phyloP scores from a whole-genome alignment of 2,888 invertebrate genomes.

The Hydroisotoma schaefferi region DNA sequence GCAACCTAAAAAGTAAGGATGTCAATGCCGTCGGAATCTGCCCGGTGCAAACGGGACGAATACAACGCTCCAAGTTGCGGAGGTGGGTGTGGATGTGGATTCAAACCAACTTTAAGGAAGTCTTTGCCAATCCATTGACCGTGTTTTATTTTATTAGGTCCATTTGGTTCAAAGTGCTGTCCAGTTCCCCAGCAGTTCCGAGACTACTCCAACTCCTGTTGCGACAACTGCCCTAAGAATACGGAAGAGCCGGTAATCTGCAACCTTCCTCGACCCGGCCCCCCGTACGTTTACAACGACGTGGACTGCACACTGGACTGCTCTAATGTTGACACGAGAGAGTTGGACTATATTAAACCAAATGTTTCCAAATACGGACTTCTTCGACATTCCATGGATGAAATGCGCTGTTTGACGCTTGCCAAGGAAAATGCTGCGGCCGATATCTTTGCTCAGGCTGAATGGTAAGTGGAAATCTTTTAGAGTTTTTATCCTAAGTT shows the following conservation, averaged over 20 bases:
- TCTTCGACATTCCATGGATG: slow-evolving; percentile 46
- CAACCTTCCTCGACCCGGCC: slow-evolving; percentile 37
- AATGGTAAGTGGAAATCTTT: slow-evolving; percentile 30
- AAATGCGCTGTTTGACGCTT: slow-evolving; percentile 44
- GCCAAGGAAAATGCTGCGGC: slow-evolving; percentile 46
- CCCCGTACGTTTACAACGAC: slow-evolving; percentile 45
- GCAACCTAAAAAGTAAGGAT: not conserved
- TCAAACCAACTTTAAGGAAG: too few species aligned
- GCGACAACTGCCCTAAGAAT: slow-evolving; percentile 41
- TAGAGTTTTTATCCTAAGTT: too few species aligned
- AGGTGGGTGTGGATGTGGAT: too few species aligned
- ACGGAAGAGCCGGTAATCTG: slow-evolving; percentile 26
- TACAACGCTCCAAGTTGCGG: slow-evolving; percentile 10
- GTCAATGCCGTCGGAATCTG: slow-evolving; percentile 25
- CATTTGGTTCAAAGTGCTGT: slow-evolving; percentile 26
- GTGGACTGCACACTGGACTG: slow-evolving; percentile 47
- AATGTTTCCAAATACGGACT: slow-evolving; percentile 44
- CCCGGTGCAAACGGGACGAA: slow-evolving; percentile 22
- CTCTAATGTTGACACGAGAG: slow-evolving; percentile 44
- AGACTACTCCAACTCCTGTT: slow-evolving; percentile 42
- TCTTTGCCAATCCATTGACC: too few species aligned
- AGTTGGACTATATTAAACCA: slow-evolving; percentile 46
- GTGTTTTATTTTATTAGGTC: not conserved
- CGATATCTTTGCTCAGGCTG: slow-evolving; percentile 44
- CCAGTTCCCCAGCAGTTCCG: slow-evolving; percentile 45